Percentiles rank a stretch among this genome's conserved stretches.
phyloP scores from a whole-genome alignment of 30 jellyfish, hydroid and myxozoan species.

The Aurelia aurita region DNA sequence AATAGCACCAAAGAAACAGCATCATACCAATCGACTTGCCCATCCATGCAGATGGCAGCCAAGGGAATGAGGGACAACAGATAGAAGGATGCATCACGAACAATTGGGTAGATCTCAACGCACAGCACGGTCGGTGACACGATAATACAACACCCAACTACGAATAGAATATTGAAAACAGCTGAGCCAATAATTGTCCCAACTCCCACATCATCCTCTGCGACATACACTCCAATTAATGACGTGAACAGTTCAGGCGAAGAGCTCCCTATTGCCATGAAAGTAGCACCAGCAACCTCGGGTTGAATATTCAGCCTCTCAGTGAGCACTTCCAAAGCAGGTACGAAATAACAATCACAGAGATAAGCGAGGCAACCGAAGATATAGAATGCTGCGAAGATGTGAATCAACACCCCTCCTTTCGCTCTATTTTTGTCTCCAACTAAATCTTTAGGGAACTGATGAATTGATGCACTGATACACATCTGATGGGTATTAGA shows the following conservation, averaged over 20 bases:
- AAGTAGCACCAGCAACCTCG: slow-evolving; percentile 99
- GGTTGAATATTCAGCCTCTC: slow-evolving; percentile 79
- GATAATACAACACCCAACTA: slow-evolving; percentile 75
- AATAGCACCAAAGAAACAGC: slow-evolving; percentile 66
- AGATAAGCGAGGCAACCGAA: slow-evolving; percentile 88
- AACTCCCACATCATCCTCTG: slow-evolving; percentile 85
- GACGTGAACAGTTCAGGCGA: slow-evolving; percentile 97
- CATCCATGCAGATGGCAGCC: slow-evolving; percentile 75
- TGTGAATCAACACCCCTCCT: slow-evolving; percentile 85
- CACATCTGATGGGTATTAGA: slow-evolving; percentile 57
- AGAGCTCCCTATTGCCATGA: slow-evolving; percentile 98
- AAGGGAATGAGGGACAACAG: slow-evolving; percentile 64
- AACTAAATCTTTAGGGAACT: slow-evolving; percentile 86
- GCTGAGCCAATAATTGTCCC: slow-evolving; percentile 92
- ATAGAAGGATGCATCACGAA: slow-evolving; percentile 77
- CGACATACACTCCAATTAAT: slow-evolving; percentile 84
- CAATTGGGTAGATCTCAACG: slow-evolving; percentile 74
- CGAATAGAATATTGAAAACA: slow-evolving; percentile 78
- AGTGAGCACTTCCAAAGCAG: slow-evolving; percentile 90
- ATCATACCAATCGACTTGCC: slow-evolving; percentile 83
- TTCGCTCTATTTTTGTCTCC: slow-evolving; percentile 65
- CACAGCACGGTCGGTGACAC: slow-evolving; percentile 63
- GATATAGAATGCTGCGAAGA: slow-evolving; percentile 83
- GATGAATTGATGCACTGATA: slow-evolving; percentile 76
- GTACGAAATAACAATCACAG: slow-evolving; percentile 92